Evolutionary conservation across 2,888 invertebrate genomes (phyloP).

Genomic region (Philhelius pedissequus): DNA sequence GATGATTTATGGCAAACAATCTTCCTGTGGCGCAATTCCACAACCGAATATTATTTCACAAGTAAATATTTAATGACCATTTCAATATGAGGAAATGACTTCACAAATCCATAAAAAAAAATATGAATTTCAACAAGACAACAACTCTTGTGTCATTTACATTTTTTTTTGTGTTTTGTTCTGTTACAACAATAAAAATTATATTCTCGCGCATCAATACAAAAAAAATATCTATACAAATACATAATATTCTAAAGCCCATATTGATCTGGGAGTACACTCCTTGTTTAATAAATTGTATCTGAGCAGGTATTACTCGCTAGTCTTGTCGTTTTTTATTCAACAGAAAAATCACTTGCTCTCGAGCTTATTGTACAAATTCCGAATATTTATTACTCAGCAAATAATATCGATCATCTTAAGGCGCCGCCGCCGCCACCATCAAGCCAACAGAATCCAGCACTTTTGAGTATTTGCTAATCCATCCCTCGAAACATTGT

Average conservation of each 20-base stretch:
- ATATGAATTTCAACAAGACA: conserved; percentile 3
- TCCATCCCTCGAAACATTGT: conserved; percentile 51
- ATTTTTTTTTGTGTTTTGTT: not conserved
- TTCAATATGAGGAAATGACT: conserved; percentile 4
- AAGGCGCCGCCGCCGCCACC: conserved; percentile 40
- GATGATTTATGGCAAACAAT: conserved; percentile 13
- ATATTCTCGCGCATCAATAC: not conserved
- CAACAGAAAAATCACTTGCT: not conserved
- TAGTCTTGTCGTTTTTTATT: not conserved
- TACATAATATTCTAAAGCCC: conserved; percentile 1
- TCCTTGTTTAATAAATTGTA: not conserved
- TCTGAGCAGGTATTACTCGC: not conserved
- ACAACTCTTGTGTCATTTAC: conserved; percentile 5
- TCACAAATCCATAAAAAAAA: conserved; percentile 12
- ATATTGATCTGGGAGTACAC: not conserved
- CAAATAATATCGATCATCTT: conserved; percentile 64
- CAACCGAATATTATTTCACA: conserved; percentile 1
- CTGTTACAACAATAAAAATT: conserved; percentile 7
- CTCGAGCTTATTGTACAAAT: conserved; percentile 4
- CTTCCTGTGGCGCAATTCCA: not conserved
- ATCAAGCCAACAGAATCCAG: not conserved
- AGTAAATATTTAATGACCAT: conserved; percentile 54
- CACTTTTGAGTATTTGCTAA: conserved; percentile 35
- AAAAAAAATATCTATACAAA: not conserved
- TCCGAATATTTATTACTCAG: conserved; percentile 41